These are phyloP conservation scores for Pyrgus malvae DNA, from an alignment of 2,888 invertebrate genomes.

Conservation along the genomic window DNA sequence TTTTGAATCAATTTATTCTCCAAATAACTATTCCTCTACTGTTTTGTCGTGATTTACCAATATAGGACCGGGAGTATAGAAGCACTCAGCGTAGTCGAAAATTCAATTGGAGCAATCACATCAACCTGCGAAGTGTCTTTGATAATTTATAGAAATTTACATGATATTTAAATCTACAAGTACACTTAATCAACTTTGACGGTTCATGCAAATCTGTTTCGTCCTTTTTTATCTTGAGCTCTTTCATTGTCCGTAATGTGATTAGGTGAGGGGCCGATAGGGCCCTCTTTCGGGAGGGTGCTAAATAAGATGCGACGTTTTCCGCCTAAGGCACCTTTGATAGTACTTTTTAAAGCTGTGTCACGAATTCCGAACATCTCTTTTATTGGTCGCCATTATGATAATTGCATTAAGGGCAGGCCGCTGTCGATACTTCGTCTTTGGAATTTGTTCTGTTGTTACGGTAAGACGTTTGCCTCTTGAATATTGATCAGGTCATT, in stretches of 20 bases:
- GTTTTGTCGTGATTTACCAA: too few species aligned
- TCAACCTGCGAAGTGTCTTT: slow-evolving; percentile 33
- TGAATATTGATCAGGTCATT: slow-evolving; percentile 79
- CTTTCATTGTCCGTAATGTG: slow-evolving; percentile 75
- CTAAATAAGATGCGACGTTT: slow-evolving; percentile 80
- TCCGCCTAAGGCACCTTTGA: slow-evolving; percentile 78
- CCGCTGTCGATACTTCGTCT: slow-evolving; percentile 76
- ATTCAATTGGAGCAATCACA: slow-evolving; percentile 8
- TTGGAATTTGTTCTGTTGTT: slow-evolving; percentile 78
- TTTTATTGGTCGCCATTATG: slow-evolving; percentile 81
- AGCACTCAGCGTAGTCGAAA: background rate
- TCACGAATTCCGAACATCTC: slow-evolving; percentile 76
- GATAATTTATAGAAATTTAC: slow-evolving; percentile 35
- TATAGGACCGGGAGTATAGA: too few species aligned
- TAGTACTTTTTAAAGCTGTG: slow-evolving; percentile 78
- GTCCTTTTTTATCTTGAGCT: slow-evolving; percentile 71
- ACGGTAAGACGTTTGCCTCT: slow-evolving; percentile 68
- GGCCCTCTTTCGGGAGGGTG: slow-evolving; percentile 65
- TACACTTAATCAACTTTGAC: slow-evolving; percentile 70
- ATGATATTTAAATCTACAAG: slow-evolving; percentile 47
- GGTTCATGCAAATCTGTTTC: slow-evolving; percentile 77
- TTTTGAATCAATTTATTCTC: background rate
- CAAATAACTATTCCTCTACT: too few species aligned
- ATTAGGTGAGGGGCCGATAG: slow-evolving; percentile 67
- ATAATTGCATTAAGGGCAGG: slow-evolving; percentile 78